These are phyloP conservation scores for Dasyornis broadbenti DNA, from an alignment of 2,113 vertebrate species.

Conservation along the genomic window DNA sequence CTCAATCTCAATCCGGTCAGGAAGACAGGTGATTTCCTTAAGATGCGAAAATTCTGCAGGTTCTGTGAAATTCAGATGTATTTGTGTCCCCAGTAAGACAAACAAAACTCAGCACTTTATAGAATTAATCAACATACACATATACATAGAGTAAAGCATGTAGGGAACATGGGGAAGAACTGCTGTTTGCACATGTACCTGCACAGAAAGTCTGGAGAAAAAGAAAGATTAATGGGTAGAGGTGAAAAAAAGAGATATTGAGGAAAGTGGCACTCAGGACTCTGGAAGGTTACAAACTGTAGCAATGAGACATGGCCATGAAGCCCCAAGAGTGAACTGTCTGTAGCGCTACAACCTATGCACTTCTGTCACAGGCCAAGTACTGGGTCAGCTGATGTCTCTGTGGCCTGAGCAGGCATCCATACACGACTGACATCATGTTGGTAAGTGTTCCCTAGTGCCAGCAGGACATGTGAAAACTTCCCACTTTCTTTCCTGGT, in stretches of 20 bases:
- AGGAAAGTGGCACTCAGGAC: not conserved
- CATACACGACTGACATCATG: not conserved
- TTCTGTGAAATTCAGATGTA: not conserved
- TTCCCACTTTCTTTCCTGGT: not conserved
- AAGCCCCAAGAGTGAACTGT: not conserved
- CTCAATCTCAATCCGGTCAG: not conserved
- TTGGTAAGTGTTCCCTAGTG: not conserved
- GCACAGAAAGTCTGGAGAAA: not conserved
- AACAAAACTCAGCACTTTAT: not conserved
- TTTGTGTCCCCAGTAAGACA: not conserved
- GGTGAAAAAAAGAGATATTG: not conserved
- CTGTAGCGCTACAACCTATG: not conserved
- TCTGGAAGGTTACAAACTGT: not conserved
- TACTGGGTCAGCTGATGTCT: not conserved
- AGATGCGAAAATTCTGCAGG: not conserved
- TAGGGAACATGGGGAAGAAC: not conserved
- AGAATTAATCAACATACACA: not conserved
- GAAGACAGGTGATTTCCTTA: not conserved
- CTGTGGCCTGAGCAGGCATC: not conserved
- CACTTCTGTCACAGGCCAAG: not conserved
- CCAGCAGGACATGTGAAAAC: rapidly evolving
- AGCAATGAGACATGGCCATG: not conserved
- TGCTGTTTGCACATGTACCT: not conserved
- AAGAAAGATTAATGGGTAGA: not conserved
- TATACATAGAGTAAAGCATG: not conserved